Base-by-base conservation (phyloP, 2,797 vertebrate genomes). In the Allobates femoralis region DNA sequence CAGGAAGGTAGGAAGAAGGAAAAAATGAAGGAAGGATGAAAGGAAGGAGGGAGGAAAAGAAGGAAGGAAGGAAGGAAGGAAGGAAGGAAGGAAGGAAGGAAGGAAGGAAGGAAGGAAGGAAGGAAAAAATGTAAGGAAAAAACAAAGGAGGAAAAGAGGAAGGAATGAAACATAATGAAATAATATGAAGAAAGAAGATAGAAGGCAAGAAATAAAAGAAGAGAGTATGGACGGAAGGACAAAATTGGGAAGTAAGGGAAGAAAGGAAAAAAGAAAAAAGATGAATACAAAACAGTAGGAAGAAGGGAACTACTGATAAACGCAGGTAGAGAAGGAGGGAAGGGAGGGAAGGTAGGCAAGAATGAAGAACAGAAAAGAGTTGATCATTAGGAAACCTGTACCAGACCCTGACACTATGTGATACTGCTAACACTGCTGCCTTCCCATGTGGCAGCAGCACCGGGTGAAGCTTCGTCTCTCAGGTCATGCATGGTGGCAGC, bases 61-160 rank as follows among this genome's bases (percentile, higher is more conserved):
- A 15, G 3, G 19, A 23, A 19, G 11, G 28, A 3, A 10, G 28
- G 5, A 7, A 16, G 32, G 8, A 12, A 19, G 67, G 18, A 18
- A 15, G 30, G 37, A 7, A 16, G 12, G 12, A 11, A 28, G 15
- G 15, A 10, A 28, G 28, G 8, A 28, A 28, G 28, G 12, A 8
- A 28, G 12, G 7, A 3, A 26, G 3, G 7, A 16, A 28, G 15
- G 28, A 11, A 3, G 14, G 12, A 3, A 26, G 60, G 26, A 26
- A 15, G 15, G 60, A 26, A 64, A 28, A 10, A 14, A 64, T 7
- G 28, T 23, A 26, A 14, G 16, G 23, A 90, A 77, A 86, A 88
- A 89, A 85, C 80, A 90, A 87, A 80, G 26, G n/a, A 26, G 60
- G n/a, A 64, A 30, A 5, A 37, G 18, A 41, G 6, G 2, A 41